Conservation (phyloP, 2,797 vertebrate species). For the Salarias fasciatus region DNA sequence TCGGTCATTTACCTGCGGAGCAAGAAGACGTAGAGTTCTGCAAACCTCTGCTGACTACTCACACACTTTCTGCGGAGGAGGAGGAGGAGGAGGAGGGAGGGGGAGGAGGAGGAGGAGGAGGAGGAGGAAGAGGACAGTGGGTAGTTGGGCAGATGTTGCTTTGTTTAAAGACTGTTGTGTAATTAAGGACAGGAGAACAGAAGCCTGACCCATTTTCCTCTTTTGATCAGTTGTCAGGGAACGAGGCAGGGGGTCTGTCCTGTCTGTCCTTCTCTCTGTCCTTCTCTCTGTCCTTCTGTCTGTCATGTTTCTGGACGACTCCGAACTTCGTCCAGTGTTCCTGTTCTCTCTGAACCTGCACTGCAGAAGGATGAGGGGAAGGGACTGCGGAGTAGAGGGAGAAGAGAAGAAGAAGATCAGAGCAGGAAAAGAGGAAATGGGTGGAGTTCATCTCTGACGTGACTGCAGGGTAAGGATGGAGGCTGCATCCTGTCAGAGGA, state of each 20-base stretch:
- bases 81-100: background rate
- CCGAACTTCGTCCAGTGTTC: too few relatives aligned
- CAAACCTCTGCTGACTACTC: too few relatives aligned
- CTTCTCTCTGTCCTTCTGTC: slow-evolving; percentile 18
- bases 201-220: slow-evolving; percentile 90
- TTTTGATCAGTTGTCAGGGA: slow-evolving; percentile 91
- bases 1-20: background rate
- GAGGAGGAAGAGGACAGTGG: slow-evolving; percentile 52
- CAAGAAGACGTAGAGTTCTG: too few relatives aligned
- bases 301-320: background rate
- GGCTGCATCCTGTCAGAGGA: too few relatives aligned
- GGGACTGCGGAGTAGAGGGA: too few relatives aligned
- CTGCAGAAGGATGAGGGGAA: too few relatives aligned
- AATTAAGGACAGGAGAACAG: slow-evolving; percentile 89
- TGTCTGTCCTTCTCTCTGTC: slow-evolving; percentile 30
- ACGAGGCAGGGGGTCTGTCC: slow-evolving; percentile 80
- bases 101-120: background rate
- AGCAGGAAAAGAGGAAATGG: too few relatives aligned
- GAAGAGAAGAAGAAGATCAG: too few relatives aligned
- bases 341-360: too few relatives aligned
- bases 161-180: slow-evolving; percentile 91
- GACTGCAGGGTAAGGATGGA: too few relatives aligned
- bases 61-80: too few relatives aligned
- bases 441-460: too few relatives aligned
- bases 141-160: slow-evolving; percentile 90